Percentiles rank a stretch among this genome's conserved stretches.
Evolutionary conservation across 2,113 vertebrate species (phyloP).

Genomic region (Sminthopsis crassicaudata): DNA sequence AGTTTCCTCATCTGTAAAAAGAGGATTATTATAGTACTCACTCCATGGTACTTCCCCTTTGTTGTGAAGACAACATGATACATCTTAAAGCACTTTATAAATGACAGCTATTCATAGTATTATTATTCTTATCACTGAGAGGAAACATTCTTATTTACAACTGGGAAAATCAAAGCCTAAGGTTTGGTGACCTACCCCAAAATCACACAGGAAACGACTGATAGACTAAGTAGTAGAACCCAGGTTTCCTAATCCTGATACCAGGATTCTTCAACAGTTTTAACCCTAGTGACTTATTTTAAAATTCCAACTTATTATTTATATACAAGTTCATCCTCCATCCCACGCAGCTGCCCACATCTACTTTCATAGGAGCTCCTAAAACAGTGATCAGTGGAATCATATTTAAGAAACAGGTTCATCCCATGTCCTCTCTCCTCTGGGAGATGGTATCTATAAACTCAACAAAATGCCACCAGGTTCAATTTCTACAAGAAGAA

Average conservation of each 20-base stretch:
- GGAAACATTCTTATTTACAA: background rate
- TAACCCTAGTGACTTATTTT: background rate
- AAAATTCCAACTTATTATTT: background rate
- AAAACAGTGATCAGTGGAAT: background rate
- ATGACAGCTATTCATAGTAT: background rate
- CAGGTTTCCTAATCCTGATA: background rate
- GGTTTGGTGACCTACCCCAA: background rate
- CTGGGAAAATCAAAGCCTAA: background rate
- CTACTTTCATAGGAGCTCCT: background rate
- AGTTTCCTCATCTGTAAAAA: background rate
- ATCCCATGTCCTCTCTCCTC: background rate
- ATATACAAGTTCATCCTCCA: background rate
- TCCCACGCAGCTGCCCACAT: background rate
- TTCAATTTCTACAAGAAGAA: background rate
- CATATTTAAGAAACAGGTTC: background rate
- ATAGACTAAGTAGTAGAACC: background rate
- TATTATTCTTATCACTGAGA: background rate
- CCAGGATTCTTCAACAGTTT: background rate
- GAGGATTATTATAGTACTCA: background rate
- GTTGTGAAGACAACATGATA: background rate
- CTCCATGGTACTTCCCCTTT: background rate
- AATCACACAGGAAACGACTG: background rate
- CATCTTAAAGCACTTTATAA: background rate
- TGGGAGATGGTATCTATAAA: background rate
- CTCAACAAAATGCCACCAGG: background rate